Evolutionary conservation across 2,888 invertebrate genomes (phyloP).

Genomic region (Nycteola revayana): DNA sequence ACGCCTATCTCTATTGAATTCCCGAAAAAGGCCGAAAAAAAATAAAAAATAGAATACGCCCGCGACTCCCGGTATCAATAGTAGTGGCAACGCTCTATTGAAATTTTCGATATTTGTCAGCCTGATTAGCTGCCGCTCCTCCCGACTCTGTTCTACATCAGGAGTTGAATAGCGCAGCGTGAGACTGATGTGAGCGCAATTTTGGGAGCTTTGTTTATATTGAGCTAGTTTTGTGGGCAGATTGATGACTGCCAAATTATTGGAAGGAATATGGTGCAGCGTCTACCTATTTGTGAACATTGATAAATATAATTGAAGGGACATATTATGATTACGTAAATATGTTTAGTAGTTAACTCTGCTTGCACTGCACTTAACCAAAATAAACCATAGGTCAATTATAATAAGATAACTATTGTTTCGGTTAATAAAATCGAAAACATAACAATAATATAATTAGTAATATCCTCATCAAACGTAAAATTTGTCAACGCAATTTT

Average conservation of each 20-base stretch:
- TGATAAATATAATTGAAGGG: no score
- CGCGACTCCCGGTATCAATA: conserved; percentile 60
- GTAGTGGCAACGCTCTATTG: conserved; percentile 60
- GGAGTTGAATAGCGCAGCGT: conserved; percentile 65
- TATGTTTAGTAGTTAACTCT: no score
- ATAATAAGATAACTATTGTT: no score
- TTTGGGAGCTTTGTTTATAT: conserved; percentile 46
- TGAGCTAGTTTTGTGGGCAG: conserved; percentile 15
- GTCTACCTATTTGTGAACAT: no score
- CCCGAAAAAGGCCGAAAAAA: conserved; percentile 75
- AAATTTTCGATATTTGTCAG: conserved; percentile 75
- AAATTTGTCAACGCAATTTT: no score
- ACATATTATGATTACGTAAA: no score
- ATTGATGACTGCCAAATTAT: conserved; percentile 19
- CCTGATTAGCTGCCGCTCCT: conserved; percentile 72
- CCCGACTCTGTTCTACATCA: conserved; percentile 53
- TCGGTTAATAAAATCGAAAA: no score
- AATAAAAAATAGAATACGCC: conserved; percentile 49
- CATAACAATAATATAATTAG: no score
- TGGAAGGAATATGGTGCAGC: no score
- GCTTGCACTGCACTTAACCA: no score
- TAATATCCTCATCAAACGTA: no score
- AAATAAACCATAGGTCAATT: no score
- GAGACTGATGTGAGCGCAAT: conserved; percentile 51
- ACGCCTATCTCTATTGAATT: conserved; percentile 79